These are phyloP conservation scores for Diarsia mendica DNA, from an alignment of 2,888 invertebrate species.

Conservation along the genomic window DNA sequence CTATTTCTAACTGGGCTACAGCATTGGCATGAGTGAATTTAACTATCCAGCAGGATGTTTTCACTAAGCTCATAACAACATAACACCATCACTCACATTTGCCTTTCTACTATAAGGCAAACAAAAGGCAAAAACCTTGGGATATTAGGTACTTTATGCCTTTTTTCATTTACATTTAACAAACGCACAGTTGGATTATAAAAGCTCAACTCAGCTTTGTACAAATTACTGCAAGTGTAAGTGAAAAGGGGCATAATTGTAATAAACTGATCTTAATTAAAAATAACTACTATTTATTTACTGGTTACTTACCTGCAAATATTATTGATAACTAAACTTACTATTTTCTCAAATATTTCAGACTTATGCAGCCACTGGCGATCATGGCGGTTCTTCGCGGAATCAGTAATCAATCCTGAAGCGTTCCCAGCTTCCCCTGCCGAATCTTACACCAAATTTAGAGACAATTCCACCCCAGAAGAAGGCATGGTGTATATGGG, in stretches of 20 bases:
- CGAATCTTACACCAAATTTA: slow-evolving; percentile 90
- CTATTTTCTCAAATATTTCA: slow-evolving; percentile 64
- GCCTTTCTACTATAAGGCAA: background rate
- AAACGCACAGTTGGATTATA: background rate
- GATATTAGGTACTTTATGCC: background rate
- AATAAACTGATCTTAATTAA: background rate
- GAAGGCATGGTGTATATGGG: slow-evolving; percentile 87
- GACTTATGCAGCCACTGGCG: slow-evolving; percentile 91
- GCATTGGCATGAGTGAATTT: background rate
- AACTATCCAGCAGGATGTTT: slow-evolving; percentile 5
- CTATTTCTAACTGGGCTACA: background rate
- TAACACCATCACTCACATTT: background rate
- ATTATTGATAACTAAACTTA: background rate
- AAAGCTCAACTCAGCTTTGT: background rate
- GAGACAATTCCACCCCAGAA: slow-evolving; percentile 85
- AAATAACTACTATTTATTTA: too few species aligned
- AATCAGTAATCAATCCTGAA: slow-evolving; percentile 87
- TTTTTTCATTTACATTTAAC: background rate
- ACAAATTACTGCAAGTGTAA: background rate
- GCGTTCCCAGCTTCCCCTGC: slow-evolving; percentile 90
- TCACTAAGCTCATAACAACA: slow-evolving; percentile 3
- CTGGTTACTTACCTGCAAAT: background rate
- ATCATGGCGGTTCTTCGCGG: slow-evolving; percentile 91
- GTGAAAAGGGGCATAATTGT: background rate
- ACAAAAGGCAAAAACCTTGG: background rate